These are phyloP conservation scores for Actinernus sp. DNA, from an alignment of 92 coral and sea anemone genomes.

Conservation along the genomic window DNA sequence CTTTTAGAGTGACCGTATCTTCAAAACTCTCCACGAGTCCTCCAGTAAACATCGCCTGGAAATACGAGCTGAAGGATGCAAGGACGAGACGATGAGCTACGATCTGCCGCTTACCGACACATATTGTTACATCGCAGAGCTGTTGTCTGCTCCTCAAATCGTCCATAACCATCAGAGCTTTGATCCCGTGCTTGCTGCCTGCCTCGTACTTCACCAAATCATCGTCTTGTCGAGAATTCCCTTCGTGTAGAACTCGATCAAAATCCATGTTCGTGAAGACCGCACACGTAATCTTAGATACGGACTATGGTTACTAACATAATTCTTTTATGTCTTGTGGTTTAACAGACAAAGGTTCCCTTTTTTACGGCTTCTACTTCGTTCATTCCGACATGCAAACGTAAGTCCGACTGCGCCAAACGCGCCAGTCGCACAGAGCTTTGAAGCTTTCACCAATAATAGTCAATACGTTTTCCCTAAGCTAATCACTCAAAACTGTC, in stretches of 20 bases:
- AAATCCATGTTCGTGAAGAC: conserved; percentile 86
- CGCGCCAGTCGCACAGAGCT: too few species aligned
- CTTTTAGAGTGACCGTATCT: conserved; percentile 71
- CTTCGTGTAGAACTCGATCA: conserved; percentile 68
- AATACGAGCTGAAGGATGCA: conserved; percentile 81
- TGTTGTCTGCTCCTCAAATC: conserved; percentile 74
- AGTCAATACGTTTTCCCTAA: too few species aligned
- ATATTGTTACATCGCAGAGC: conserved; percentile 81
- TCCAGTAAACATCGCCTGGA: conserved; percentile 88
- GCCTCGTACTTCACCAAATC: conserved; percentile 77
- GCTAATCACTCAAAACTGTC: too few species aligned
- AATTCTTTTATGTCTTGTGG: too few species aligned
- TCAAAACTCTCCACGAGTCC: conserved; percentile 77
- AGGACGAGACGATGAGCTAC: conserved; percentile 76
- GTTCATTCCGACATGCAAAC: too few species aligned
- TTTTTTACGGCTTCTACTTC: too few species aligned
- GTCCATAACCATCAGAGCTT: conserved; percentile 92
- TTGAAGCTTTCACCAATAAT: too few species aligned
- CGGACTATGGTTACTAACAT: too few species aligned
- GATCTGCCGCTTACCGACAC: conserved; percentile 68
- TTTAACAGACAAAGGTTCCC: too few species aligned
- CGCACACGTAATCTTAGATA: too few species aligned
- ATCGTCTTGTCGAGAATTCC: conserved; percentile 58
- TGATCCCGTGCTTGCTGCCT: conserved; percentile 90
- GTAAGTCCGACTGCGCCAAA: too few species aligned